Percentiles rank a stretch among this genome's conserved stretches.
Evolutionary conservation across 2,888 invertebrate genomes (phyloP).

Genomic region (Dione juno): DNA sequence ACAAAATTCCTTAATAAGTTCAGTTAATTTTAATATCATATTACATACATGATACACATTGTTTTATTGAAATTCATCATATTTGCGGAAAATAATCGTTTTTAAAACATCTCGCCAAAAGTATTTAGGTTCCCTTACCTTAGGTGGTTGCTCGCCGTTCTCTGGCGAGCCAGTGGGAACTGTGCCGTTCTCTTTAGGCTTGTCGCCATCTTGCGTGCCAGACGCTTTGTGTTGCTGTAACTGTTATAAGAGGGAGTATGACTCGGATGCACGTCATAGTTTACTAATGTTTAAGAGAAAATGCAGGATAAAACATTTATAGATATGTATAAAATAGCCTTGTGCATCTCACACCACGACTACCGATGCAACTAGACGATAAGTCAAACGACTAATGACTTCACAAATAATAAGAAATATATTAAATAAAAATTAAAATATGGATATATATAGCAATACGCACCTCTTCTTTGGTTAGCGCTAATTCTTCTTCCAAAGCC

Average conservation of each 20-base stretch:
- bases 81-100: not conserved
- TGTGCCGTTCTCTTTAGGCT: conserved; percentile 92
- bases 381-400: not conserved
- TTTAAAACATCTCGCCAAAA: not conserved
- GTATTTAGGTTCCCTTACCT: conserved; percentile 32
- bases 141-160: conserved; percentile 73
- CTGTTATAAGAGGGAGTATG: conserved; percentile 67
- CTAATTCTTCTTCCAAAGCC: conserved; percentile 97
- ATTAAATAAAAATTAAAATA: not conserved
- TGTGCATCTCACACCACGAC: conserved; percentile 18
- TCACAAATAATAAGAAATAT: not conserved
- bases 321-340: not conserved
- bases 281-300: not conserved
- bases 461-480: conserved; percentile 98
- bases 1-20: not conserved
- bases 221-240: conserved; percentile 92
- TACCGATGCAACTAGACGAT: conserved; percentile 17
- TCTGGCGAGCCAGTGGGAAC: conserved; percentile 83
- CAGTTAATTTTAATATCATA: conserved; percentile 18
- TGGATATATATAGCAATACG: conserved; percentile 52
- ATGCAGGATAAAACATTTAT: conserved; percentile 7
- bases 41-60: conserved; percentile 14
- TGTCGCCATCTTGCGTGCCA: conserved; percentile 84
- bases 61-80: not conserved
- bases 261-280: not conserved